A percentile compares a stretch with the other conserved stretches of the same genome.
These are phyloP conservation scores for Enteromius radiatus DNA, from an alignment of 2,797 vertebrate species.

Conservation along the genomic window DNA sequence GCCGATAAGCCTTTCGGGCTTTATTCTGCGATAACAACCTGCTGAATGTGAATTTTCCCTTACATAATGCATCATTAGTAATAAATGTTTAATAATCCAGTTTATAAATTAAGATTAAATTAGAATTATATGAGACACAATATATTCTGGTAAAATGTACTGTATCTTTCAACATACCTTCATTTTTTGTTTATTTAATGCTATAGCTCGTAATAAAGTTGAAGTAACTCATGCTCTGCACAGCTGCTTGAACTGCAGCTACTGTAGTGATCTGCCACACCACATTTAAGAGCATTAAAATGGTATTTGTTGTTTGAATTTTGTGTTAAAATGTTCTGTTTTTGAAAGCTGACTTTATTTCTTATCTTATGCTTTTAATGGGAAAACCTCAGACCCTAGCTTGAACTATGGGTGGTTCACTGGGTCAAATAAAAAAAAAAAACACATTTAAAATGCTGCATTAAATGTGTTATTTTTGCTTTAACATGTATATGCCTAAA, in stretches of 20 bases:
- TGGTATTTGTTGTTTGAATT: not conserved
- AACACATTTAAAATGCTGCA: not conserved
- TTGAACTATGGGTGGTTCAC: too few species aligned
- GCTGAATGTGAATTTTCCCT: too few species aligned
- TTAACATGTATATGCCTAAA: not conserved
- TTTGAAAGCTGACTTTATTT: not conserved
- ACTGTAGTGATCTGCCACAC: not conserved
- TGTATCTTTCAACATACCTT: not conserved
- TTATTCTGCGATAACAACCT: too few species aligned
- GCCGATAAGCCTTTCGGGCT: too few species aligned
- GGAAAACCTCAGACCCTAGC: too few species aligned
- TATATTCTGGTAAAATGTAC: not conserved
- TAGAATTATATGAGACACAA: not conserved
- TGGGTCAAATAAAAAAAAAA: too few species aligned
- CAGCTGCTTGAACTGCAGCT: not conserved
- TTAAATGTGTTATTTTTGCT: not conserved
- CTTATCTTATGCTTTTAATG: not conserved
- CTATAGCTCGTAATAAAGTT: not conserved
- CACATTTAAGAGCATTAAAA: not conserved
- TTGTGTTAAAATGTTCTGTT: not conserved
- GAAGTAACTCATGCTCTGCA: not conserved
- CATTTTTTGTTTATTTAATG: not conserved
- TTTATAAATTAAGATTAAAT: not conserved
- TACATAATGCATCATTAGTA: not conserved
- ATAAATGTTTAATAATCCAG: not conserved